Base-by-base conservation (phyloP, 2,113 vertebrate genomes). In the Gavialis gangeticus region DNA sequence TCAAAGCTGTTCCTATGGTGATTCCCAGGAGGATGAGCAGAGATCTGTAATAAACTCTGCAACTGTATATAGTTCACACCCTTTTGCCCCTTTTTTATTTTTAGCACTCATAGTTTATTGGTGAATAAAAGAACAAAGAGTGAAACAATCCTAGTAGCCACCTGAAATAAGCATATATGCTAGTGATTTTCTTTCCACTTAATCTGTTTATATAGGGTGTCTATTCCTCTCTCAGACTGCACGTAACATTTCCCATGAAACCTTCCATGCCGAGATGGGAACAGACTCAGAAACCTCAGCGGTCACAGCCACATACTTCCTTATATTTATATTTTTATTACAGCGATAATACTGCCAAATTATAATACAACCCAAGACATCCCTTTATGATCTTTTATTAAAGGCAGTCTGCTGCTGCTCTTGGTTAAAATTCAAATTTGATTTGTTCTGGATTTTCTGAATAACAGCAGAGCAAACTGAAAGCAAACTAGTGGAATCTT, bases 41-140 rank as follows among this genome's bases (percentile, higher is more conserved):
- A 12, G 92, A 97, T 76, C 93, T 91, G 93, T 97, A 97, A 98
- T 97, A 97, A 98, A 98, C 95, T 96, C 93, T 90, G 75, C 84
- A 82, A 82, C 89, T 63, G 84, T 98, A 92, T 98, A 98, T 98
- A 97, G 98, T 98, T 97, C 95, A 98, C 97, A 96, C 96, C 85
- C 82, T 91, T 97, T 94, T 95, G 78, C 79, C 84, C 22, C 85
- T 93, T 96, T 97, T 95, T 96, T 62, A 91, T 95, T 97, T 97
- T 90, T 66, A 79, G 75, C 77, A 58, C 83, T 96, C 96, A 88
- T 18, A 90, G 55, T 94, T 95, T 93, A 55, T 85, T 81, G 87
- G 75, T 87, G 97, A 94, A 96, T 84, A 89, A 97, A 97, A 86
- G 93, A 97, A 91, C 84, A 92, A 89, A 95, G 80, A 91, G 46